A percentile compares a stretch with the other conserved stretches of the same genome.
Conservation (phyloP, 2,113 vertebrate species). For the Xenopus laevis region DNA sequence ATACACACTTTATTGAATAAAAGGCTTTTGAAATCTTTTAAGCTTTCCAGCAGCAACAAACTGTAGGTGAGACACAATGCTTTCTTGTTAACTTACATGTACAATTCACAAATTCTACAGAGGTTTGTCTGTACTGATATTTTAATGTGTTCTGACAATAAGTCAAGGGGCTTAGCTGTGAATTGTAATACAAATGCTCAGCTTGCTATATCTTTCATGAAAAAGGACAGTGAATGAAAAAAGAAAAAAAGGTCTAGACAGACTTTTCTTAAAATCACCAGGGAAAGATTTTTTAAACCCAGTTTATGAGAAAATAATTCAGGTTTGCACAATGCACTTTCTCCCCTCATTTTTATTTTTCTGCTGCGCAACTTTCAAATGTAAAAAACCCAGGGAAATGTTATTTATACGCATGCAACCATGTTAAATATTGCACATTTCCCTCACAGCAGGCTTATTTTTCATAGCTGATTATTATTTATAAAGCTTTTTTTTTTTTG, state of each 20-base stretch:
- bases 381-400: slow-evolving; percentile 56
- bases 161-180: slow-evolving; percentile 63
- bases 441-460: slow-evolving; percentile 48
- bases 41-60: slow-evolving; percentile 19
- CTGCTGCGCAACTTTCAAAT: slow-evolving; percentile 50
- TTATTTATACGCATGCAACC: slow-evolving; percentile 56
- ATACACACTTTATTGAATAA: slow-evolving; percentile 11
- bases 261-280: slow-evolving; percentile 62
- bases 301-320: slow-evolving; percentile 71
- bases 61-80: slow-evolving; percentile 32
- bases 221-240: slow-evolving; percentile 54
- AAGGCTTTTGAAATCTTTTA: slow-evolving; percentile 18
- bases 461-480: slow-evolving; percentile 58
- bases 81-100: slow-evolving; percentile 44
- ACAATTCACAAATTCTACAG: slow-evolving; percentile 57
- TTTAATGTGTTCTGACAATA: slow-evolving; percentile 55
- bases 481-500: slow-evolving; percentile 48
- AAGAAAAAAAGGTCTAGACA: slow-evolving; percentile 69
- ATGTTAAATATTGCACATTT: slow-evolving; percentile 58
- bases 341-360: slow-evolving; percentile 45
- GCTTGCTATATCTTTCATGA: slow-evolving; percentile 63
- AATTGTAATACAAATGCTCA: slow-evolving; percentile 65
- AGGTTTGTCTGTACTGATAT: slow-evolving; percentile 61
- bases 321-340: slow-evolving; percentile 62
- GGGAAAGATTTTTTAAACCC: slow-evolving; percentile 64